phyloP scores from a whole-genome alignment of 2,113 vertebrate genomes.

The Pollimyrus isidori region DNA sequence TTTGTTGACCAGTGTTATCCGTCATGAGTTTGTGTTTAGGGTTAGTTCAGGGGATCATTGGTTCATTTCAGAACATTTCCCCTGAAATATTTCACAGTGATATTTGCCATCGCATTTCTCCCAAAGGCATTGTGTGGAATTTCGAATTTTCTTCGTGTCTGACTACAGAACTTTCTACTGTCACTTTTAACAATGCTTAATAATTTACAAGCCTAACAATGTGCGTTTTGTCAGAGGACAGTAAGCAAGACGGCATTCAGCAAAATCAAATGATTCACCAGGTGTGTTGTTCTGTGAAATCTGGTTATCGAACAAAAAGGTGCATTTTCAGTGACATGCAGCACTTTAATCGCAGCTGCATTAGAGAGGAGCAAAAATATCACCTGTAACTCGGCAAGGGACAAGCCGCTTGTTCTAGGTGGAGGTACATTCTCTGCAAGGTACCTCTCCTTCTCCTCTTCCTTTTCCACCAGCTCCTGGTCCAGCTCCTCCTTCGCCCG shows the following conservation, averaged over 20 bases:
- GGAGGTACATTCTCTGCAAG: constrained; percentile 70
- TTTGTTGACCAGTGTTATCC: not conserved
- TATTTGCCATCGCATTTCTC: not conserved
- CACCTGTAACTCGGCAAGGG: constrained; percentile 76
- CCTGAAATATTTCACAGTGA: not conserved
- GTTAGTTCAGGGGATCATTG: not conserved
- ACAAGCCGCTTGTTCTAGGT: constrained; percentile 60
- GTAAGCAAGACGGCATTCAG: not conserved
- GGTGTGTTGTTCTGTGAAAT: not conserved
- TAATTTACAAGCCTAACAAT: not conserved
- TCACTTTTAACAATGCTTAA: not conserved
- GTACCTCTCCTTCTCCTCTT: constrained; percentile 76
- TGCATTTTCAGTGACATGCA: not conserved
- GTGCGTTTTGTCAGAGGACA: not conserved
- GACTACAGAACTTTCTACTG: not conserved
- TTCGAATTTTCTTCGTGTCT: not conserved
- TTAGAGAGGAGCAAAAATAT: too few species aligned
- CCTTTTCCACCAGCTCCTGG: constrained; percentile 75
- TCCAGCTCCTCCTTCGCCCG: constrained; percentile 88
- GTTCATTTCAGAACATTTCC: not conserved
- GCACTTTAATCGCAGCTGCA: not conserved
- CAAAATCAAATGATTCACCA: not conserved
- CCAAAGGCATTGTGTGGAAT: not conserved
- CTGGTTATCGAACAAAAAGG: not conserved
- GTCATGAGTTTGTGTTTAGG: not conserved